These are phyloP conservation scores for Acronicta alni DNA, from an alignment of 2,888 invertebrate genomes.

Conservation along the genomic window DNA sequence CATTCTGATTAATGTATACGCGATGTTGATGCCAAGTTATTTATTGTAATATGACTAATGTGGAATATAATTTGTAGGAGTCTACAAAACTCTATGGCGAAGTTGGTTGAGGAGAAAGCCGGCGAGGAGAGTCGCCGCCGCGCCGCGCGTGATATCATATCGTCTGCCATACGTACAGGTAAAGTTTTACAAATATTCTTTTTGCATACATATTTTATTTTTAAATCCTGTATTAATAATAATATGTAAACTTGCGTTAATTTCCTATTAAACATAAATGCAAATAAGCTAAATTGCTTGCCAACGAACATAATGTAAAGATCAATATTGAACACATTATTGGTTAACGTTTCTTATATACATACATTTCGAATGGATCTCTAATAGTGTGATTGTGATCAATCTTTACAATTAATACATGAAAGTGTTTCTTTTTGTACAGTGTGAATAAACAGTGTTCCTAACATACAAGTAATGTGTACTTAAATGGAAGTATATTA, in stretches of 20 bases:
- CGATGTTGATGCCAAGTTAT: constrained; percentile 51
- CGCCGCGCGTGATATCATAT: constrained; percentile 93
- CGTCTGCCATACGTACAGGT: constrained; percentile 91
- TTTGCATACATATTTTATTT: neutral
- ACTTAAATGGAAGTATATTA: no score
- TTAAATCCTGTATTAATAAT: constrained; percentile 1
- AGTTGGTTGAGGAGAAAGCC: constrained; percentile 87
- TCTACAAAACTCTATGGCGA: constrained; percentile 91
- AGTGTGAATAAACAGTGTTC: no score
- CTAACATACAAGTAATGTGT: no score
- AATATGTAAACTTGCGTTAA: neutral
- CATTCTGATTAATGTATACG: constrained; percentile 46
- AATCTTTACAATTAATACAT: no score
- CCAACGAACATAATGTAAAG: no score
- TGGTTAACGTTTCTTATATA: no score
- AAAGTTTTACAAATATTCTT: constrained; percentile 8
- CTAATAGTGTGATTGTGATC: neutral
- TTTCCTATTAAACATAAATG: neutral
- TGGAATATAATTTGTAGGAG: constrained; percentile 73
- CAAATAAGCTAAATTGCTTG: no score
- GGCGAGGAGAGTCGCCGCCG: constrained; percentile 88
- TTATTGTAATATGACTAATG: constrained; percentile 48
- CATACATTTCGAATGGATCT: no score
- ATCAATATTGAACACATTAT: no score
- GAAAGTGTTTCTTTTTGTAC: no score